A percentile compares a stretch with the other conserved stretches of the same genome.
Evolutionary conservation across 1,140 invertebrate species (phyloP).

Genomic region (Drosophila mauritiana): DNA sequence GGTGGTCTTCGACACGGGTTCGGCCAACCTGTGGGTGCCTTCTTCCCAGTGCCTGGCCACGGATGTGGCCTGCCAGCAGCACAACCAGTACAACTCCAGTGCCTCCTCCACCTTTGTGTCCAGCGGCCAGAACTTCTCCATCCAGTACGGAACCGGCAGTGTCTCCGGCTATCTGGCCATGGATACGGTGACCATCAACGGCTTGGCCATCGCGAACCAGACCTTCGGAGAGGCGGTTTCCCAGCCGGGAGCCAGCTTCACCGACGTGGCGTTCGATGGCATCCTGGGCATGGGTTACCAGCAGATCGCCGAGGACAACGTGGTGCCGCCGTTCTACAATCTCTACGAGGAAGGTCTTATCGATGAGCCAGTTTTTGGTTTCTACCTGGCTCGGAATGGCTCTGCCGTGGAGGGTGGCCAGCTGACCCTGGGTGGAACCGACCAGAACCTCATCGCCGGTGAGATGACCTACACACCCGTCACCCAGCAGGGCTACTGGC

Average conservation of each 20-base stretch:
- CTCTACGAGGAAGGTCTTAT: constrained; percentile 94
- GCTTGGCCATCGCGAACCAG: constrained; percentile 89
- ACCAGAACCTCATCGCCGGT: constrained; percentile 56
- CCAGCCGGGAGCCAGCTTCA: constrained; percentile 95
- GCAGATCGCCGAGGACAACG: constrained; percentile 94
- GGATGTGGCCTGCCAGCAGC: constrained; percentile 67
- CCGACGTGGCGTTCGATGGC: constrained; percentile 98
- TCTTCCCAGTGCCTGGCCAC: constrained; percentile 53
- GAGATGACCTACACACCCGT: constrained; percentile 75
- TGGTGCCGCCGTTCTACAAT: constrained; percentile 96
- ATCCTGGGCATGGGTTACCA: constrained; percentile 96
- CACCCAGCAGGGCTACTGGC: constrained; percentile 79
- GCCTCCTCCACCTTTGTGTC: constrained; percentile 64
- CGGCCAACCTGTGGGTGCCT: constrained; percentile 73
- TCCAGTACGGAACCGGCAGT: constrained; percentile 73
- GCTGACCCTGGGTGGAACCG: constrained; percentile 70
- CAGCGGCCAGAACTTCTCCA: constrained; percentile 59
- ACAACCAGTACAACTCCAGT: constrained; percentile 71
- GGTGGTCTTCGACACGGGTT: constrained; percentile 76
- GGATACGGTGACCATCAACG: constrained; percentile 85
- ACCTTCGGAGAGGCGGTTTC: constrained; percentile 97
- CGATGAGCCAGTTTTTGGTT: constrained; percentile 93
- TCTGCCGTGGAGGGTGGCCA: constrained; percentile 51
- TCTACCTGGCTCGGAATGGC: constrained; percentile 91
- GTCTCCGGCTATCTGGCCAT: constrained; percentile 60